A percentile compares a stretch with the other conserved stretches of the same genome.
Evolutionary conservation across 23 tunicate genomes (phyloP).

Genomic region (Ascidia mentula): DNA sequence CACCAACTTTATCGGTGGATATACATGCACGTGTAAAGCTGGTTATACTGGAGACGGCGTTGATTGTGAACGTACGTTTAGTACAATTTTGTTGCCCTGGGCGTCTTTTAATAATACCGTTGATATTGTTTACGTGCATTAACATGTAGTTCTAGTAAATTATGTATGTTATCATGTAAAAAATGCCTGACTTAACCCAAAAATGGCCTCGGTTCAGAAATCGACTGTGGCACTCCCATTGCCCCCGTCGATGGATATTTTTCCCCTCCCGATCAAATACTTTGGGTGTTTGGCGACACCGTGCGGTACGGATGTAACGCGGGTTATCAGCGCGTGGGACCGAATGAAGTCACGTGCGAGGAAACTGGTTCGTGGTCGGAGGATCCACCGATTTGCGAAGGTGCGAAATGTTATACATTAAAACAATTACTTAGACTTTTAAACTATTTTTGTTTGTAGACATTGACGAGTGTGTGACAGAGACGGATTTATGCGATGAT

Average conservation of each 20-base stretch:
- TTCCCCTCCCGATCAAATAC: conserved; percentile 6
- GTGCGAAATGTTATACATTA: too few species aligned
- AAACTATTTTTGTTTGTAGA: not conserved
- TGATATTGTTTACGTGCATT: too few species aligned
- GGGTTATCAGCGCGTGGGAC: conserved; percentile 46
- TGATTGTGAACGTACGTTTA: conserved; percentile 36
- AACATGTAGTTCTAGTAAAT: too few species aligned
- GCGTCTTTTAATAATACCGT: too few species aligned
- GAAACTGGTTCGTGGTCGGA: conserved; percentile 46
- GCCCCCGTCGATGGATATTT: not conserved
- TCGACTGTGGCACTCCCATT: not conserved
- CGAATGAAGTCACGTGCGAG: conserved; percentile 34
- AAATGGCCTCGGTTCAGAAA: not conserved
- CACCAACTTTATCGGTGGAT: conserved; percentile 27
- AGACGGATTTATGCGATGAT: conserved; percentile 24
- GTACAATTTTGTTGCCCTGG: too few species aligned
- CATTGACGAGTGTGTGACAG: not conserved
- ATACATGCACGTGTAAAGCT: conserved; percentile 21
- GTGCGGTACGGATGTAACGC: conserved; percentile 58
- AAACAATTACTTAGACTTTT: too few species aligned
- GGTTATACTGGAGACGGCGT: conserved; percentile 24
- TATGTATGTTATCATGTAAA: too few species aligned
- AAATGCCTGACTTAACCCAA: too few species aligned
- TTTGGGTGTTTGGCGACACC: conserved; percentile 25
- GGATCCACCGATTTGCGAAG: conserved; percentile 21